Evolutionary conservation across 2,797 vertebrate species (phyloP).

Genomic region (Peromyscus eremicus): DNA sequence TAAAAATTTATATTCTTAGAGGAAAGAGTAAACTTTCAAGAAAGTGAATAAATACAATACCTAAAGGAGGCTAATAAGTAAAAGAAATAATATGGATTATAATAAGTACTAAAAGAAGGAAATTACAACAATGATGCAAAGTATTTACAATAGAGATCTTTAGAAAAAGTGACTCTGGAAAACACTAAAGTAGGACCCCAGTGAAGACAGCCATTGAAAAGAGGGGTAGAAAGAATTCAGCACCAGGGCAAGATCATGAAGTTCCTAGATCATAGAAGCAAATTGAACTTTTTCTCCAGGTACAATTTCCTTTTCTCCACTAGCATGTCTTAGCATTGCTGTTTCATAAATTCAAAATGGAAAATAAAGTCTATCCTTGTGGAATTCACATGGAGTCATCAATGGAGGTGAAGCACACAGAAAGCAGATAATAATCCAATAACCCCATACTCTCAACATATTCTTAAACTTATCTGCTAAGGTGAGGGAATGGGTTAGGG

Average conservation of each 20-base stretch:
- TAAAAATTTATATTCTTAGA: neutral
- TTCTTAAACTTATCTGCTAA: neutral
- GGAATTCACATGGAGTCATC: neutral
- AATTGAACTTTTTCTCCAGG: neutral
- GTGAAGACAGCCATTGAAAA: neutral
- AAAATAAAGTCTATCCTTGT: neutral
- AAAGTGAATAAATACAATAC: neutral
- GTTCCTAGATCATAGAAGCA: neutral
- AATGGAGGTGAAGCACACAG: neutral
- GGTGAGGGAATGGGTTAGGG: accelerated
- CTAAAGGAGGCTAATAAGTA: neutral
- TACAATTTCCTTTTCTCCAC: neutral
- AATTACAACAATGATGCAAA: neutral
- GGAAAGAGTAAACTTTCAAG: neutral
- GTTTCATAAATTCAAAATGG: neutral
- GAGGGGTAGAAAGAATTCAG: neutral
- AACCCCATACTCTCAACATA: neutral
- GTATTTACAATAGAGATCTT: neutral
- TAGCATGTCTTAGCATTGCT: neutral
- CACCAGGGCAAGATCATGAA: neutral
- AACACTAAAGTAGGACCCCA: neutral
- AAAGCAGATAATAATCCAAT: neutral
- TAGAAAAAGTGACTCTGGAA: neutral
- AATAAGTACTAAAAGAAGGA: neutral
- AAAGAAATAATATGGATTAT: neutral